A percentile compares a stretch with the other conserved stretches of the same genome.
Evolutionary conservation across 2,113 vertebrate species (phyloP).

Genomic region (Arizona elegans): DNA sequence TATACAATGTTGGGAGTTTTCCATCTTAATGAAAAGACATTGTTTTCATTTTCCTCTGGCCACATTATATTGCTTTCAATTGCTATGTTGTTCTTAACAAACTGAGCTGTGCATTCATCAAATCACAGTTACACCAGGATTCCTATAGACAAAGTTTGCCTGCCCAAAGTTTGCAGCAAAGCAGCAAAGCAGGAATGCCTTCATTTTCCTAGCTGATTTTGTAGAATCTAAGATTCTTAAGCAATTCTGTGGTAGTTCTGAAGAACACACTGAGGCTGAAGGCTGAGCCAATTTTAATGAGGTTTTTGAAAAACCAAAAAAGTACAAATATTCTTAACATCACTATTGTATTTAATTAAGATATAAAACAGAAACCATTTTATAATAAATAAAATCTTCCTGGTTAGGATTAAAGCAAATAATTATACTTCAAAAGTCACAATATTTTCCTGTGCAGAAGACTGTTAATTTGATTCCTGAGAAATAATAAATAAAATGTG

Average conservation of each 20-base stretch:
- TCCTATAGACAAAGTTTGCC: neutral
- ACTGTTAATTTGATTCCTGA: neutral
- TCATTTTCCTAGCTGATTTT: neutral
- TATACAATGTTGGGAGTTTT: conserved; percentile 41
- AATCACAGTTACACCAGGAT: neutral
- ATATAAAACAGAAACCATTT: neutral
- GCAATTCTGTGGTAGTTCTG: neutral
- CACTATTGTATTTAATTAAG: neutral
- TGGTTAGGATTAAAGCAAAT: neutral
- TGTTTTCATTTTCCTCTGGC: conserved; percentile 45
- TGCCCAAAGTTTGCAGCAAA: neutral
- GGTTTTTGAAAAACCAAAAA: neutral
- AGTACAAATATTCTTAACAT: neutral
- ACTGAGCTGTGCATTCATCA: conserved; percentile 22
- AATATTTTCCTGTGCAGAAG: neutral
- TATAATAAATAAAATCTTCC: neutral
- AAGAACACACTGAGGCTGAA: neutral
- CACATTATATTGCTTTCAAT: conserved; percentile 15
- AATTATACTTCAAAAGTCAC: neutral
- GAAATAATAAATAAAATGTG: neutral
- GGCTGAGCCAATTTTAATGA: neutral
- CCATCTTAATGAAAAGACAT: conserved; percentile 51
- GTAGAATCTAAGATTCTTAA: neutral
- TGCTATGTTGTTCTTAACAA: conserved; percentile 15
- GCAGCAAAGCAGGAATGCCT: no score